phyloP scores from a whole-genome alignment of 2,113 vertebrate species.

The Phyllostomus discolor region DNA sequence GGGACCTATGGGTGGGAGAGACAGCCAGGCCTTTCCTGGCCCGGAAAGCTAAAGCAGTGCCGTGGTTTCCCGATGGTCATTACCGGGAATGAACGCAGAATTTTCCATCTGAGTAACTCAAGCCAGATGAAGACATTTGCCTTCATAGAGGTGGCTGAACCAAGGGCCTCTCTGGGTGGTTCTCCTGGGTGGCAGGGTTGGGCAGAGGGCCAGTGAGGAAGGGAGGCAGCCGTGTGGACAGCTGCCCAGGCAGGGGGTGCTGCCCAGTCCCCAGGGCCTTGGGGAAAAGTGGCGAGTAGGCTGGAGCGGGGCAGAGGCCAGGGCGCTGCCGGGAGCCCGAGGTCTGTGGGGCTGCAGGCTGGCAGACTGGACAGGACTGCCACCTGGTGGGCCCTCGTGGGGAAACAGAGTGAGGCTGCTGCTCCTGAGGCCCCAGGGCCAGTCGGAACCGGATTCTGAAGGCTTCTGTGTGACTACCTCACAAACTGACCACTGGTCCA shows the following conservation, averaged over 20 bases:
- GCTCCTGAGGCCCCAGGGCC: not conserved
- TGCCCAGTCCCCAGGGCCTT: not conserved
- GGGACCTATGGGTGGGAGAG: not conserved
- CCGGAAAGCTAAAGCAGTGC: not conserved
- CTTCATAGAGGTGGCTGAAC: constrained; percentile 45
- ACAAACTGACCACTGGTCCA: not conserved
- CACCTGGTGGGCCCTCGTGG: not conserved
- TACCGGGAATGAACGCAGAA: not conserved
- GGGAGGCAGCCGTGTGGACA: not conserved
- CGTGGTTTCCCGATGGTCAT: rapidly evolving
- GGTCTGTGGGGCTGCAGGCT: not conserved
- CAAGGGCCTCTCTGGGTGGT: constrained; percentile 64
- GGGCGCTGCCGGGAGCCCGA: not conserved
- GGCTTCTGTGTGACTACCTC: too few species aligned
- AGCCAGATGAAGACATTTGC: constrained; percentile 66
- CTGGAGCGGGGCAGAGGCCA: not conserved
- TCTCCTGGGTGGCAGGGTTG: constrained; percentile 58
- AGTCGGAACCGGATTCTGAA: not conserved
- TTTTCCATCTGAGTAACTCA: constrained; percentile 61
- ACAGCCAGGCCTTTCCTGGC: constrained; percentile 51
- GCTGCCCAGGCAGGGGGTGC: not conserved
- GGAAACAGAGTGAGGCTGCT: not conserved
- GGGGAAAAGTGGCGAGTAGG: not conserved
- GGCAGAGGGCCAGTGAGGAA: not conserved
- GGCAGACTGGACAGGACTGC: not conserved